These are phyloP conservation scores for Ichneumoninae sp. DNA, from an alignment of 2,888 invertebrate genomes.

Conservation along the genomic window DNA sequence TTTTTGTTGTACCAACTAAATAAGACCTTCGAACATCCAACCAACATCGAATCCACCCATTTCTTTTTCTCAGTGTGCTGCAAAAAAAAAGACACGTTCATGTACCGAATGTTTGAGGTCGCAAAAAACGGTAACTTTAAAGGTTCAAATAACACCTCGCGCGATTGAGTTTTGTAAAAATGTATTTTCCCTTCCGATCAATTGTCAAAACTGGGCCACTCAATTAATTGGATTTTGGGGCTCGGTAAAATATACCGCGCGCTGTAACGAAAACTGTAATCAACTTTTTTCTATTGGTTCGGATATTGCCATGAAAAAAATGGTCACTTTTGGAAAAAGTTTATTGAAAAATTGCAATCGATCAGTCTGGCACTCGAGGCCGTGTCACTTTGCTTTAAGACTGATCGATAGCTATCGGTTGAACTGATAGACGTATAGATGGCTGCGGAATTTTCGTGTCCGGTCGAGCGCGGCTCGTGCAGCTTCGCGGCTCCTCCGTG, in stretches of 20 bases:
- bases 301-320: not conserved
- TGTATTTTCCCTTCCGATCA: not conserved
- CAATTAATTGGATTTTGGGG: not conserved
- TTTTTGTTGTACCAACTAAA: too few relatives aligned
- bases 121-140: not conserved
- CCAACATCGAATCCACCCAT: too few relatives aligned
- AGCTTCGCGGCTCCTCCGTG: not conserved
- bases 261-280: not conserved
- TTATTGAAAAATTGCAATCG: not conserved
- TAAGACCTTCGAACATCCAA: too few relatives aligned
- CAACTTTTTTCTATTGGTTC: not conserved
- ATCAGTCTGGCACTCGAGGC: not conserved
- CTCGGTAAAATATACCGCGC: too few relatives aligned
- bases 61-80: too few relatives aligned
- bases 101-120: not conserved
- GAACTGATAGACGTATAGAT: not conserved
- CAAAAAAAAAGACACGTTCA: not conserved
- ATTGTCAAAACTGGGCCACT: not conserved
- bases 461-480: not conserved
- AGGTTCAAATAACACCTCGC: not conserved
- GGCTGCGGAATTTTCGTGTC: not conserved
- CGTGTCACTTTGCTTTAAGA: not conserved
- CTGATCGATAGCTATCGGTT: conserved; percentile 1
- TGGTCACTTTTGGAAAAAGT: not conserved
- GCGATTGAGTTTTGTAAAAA: not conserved